Base-by-base conservation (phyloP, 2,797 vertebrate species). In the Remorina albescens region DNA sequence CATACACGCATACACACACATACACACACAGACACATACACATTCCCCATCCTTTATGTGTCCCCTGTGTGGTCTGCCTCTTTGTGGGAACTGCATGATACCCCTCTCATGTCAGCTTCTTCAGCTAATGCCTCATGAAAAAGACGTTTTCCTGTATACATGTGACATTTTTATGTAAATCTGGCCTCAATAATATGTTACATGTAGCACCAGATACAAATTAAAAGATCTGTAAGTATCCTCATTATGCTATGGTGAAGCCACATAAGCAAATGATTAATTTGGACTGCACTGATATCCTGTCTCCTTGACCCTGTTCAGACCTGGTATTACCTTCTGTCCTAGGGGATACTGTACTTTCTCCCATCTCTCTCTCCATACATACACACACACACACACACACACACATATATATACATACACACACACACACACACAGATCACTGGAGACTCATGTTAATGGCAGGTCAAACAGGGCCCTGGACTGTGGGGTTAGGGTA, bases 41-140 rank as follows among this genome's bases (percentile, higher is more conserved):
- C 67, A 59, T 51, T 42, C 49, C 19, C 63, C 75, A 83, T 82
- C 80, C 68, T 82, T 65, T 68, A 69, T 86, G 80, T 88, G 70
- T 88, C 82, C 58, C 85, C 67, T 85, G 80, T 88, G 78, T 92
- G 71, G 57, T 90, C 89, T 91, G 82, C 83, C 85, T 82, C 74
- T 77, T 74, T 88, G 74, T 84, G 81, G 76, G 76, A 88, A 78
- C 74, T 93, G 92, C 93, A 94, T 92, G 91, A 87, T 67, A 41
- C 70, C 79, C 74, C 57, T 71, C 67, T 86, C 86, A 84, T 92
- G 64, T 89, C 66, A 80, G 74, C 76, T 55, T 80, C 55, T 86
- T 71, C 59, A 80, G 78, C 83, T 56, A 75, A 65, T 47, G 28
- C 78, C 56, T 74, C 74, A 80, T 84, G 78, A 73, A 82, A 86